Evolutionary conservation across 2,797 vertebrate species (phyloP).

Genomic region (Chrysocyon brachyurus): DNA sequence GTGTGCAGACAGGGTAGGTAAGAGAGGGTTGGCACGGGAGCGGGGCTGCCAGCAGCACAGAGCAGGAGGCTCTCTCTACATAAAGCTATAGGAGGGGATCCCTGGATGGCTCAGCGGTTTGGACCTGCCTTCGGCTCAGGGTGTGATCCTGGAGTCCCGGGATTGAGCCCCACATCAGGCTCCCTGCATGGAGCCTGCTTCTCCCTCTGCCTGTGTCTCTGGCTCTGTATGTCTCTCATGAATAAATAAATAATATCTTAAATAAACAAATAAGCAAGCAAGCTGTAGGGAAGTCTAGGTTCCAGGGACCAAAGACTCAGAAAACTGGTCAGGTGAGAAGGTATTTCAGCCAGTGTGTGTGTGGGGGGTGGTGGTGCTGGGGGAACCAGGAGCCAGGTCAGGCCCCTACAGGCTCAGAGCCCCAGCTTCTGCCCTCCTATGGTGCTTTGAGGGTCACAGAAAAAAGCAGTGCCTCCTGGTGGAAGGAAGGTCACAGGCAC

Average conservation of each 20-base stretch:
- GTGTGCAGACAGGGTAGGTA: background rate
- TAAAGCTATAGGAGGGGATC: background rate
- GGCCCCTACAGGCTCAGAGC: background rate
- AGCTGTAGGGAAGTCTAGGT: background rate
- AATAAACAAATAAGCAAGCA: no score
- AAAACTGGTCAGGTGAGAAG: background rate
- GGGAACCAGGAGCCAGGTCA: background rate
- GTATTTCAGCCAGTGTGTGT: background rate
- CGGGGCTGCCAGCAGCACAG: background rate
- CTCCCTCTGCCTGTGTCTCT: no score
- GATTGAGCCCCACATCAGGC: no score
- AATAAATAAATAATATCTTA: no score
- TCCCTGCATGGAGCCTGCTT: no score
- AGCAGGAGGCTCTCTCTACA: background rate
- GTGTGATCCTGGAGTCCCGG: no score
- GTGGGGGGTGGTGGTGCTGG: no score
- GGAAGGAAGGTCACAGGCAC: background rate
- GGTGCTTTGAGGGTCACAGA: background rate
- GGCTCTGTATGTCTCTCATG: no score
- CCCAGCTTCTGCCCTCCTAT: background rate
- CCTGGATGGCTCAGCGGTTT: no score
- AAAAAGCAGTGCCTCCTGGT: background rate
- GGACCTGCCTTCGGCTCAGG: no score
- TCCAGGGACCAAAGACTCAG: background rate
- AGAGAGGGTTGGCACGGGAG: background rate